These are phyloP conservation scores for Nematolebias whitei DNA, from an alignment of 2,113 vertebrate species.

Conservation along the genomic window DNA sequence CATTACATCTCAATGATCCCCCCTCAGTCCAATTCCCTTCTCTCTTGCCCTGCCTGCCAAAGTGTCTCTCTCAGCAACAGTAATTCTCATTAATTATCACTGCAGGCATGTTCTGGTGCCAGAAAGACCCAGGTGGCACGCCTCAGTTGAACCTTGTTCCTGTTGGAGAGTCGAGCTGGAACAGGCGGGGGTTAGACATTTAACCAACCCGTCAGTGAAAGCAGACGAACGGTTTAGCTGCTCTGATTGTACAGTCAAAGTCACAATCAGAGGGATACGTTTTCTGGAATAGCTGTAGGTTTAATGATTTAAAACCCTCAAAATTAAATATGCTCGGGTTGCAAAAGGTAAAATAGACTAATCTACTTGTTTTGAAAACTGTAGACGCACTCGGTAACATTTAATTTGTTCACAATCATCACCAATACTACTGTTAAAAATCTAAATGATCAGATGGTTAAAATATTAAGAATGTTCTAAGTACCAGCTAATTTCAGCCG, in stretches of 20 bases:
- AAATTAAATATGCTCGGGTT: too few species aligned
- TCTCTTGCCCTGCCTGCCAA: constrained; percentile 34
- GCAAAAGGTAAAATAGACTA: too few species aligned
- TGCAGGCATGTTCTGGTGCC: constrained; percentile 53
- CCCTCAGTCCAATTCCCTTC: constrained; percentile 25
- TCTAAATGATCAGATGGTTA: too few species aligned
- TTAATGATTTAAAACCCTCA: too few species aligned
- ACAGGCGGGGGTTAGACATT: constrained; percentile 30
- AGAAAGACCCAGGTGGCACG: constrained; percentile 53
- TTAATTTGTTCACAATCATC: too few species aligned
- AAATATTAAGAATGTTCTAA: too few species aligned
- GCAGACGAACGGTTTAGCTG: constrained; percentile 2
- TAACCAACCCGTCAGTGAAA: constrained; percentile 6
- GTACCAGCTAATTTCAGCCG: too few species aligned
- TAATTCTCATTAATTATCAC: constrained; percentile 69
- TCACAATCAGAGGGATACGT: neutral
- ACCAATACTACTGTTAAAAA: too few species aligned
- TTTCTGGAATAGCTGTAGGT: too few species aligned
- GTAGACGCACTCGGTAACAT: too few species aligned
- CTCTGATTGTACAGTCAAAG: neutral
- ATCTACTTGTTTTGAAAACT: too few species aligned
- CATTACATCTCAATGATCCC: constrained; percentile 59
- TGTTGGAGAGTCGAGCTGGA: constrained; percentile 6
- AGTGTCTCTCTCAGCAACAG: constrained; percentile 44
- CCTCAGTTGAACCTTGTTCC: constrained; percentile 34